Conservation (phyloP, 2,888 invertebrate genomes). For the Serripes groenlandicus region DNA sequence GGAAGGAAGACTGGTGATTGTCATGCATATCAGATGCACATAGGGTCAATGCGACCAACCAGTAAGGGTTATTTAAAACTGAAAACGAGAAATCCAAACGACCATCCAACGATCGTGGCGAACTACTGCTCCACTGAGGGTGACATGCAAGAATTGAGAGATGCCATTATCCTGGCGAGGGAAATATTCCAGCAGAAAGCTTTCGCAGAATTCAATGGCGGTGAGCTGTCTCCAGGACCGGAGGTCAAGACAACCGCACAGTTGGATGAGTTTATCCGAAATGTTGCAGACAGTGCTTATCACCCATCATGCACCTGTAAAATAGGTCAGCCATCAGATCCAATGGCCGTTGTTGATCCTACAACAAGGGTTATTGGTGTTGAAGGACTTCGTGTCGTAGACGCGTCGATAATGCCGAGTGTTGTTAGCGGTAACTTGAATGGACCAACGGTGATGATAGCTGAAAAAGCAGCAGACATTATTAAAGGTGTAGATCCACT, state of each 20-base stretch:
- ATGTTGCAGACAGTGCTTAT: slow-evolving; percentile 89
- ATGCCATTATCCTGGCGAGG: slow-evolving; percentile 78
- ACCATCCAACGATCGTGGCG: slow-evolving; percentile 95
- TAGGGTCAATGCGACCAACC: slow-evolving; percentile 91
- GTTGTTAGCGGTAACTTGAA: slow-evolving; percentile 92
- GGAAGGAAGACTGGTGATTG: slow-evolving; percentile 86
- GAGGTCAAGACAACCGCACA: slow-evolving; percentile 82
- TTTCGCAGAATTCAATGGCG: slow-evolving; percentile 82
- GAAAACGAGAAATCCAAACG: slow-evolving; percentile 91
- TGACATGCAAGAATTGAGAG: slow-evolving; percentile 88
- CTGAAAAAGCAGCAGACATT: slow-evolving; percentile 87
- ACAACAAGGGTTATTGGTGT: slow-evolving; percentile 87
- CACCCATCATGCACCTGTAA: slow-evolving; percentile 92
- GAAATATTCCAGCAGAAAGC: slow-evolving; percentile 85
- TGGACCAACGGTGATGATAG: slow-evolving; percentile 88
- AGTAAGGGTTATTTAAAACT: slow-evolving; percentile 94
- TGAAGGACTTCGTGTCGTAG: slow-evolving; percentile 91
- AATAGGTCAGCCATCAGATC: slow-evolving; percentile 89
- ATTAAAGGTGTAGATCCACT: slow-evolving; percentile 85
- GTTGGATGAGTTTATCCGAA: slow-evolving; percentile 85
- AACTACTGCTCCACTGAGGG: slow-evolving; percentile 92
- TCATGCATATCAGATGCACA: slow-evolving; percentile 87
- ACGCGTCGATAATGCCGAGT: slow-evolving; percentile 93
- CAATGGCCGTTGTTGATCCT: slow-evolving; percentile 90
- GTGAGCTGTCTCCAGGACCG: slow-evolving; percentile 79